Percentiles rank a stretch among this genome's conserved stretches.
These are phyloP conservation scores for Ophioderma brevispina DNA, from an alignment of 35 echinoderm and acorn worm species.

Conservation along the genomic window DNA sequence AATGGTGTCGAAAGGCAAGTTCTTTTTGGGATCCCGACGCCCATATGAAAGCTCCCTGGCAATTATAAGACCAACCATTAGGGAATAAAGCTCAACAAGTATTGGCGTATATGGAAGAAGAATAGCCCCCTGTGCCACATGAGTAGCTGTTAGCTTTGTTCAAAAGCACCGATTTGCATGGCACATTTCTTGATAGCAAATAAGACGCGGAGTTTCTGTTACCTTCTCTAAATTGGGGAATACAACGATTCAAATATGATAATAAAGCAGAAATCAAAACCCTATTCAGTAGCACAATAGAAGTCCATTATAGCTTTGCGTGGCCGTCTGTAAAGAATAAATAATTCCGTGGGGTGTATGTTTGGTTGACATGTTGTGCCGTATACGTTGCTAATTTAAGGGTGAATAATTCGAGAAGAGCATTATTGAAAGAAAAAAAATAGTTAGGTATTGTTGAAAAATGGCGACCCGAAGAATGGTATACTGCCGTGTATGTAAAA, in stretches of 20 bases:
- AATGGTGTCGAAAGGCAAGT: neutral
- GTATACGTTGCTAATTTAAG: neutral
- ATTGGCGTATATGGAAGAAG: neutral
- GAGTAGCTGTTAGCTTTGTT: neutral
- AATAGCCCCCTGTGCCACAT: neutral
- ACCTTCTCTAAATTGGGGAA: neutral
- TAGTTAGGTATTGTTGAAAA: neutral
- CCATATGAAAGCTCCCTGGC: neutral
- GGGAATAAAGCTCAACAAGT: neutral
- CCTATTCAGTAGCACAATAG: neutral
- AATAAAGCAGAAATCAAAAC: conserved; percentile 8
- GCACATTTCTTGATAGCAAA: neutral
- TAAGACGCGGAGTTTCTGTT: conserved; percentile 8
- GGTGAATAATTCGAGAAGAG: neutral
- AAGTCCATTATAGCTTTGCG: conserved; percentile 6
- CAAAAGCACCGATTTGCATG: neutral
- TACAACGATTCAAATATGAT: neutral
- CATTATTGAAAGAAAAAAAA: neutral
- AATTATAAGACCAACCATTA: neutral
- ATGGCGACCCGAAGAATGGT: neutral
- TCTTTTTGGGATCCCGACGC: conserved; percentile 6
- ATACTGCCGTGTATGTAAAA: neutral
- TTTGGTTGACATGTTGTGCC: conserved; percentile 5
- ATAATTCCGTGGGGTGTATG: neutral
- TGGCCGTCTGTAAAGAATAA: neutral